Base-by-base conservation (phyloP, 2,888 invertebrate species). In the Melieria picta region DNA sequence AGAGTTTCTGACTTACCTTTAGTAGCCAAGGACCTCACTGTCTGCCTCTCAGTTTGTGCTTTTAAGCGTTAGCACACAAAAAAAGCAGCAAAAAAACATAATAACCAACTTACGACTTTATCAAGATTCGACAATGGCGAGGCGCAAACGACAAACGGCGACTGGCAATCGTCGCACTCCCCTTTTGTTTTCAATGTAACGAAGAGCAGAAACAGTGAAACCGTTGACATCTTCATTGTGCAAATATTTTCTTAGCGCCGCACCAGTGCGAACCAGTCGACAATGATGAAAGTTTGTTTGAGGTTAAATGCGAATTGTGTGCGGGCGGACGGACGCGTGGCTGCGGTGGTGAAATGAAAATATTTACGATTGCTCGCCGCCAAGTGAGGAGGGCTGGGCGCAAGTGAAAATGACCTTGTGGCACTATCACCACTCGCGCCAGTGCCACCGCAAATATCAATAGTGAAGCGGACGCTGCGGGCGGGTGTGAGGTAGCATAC, bases 171-270 rank as follows among this genome's bases (percentile, higher is more conserved):
- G 30, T 30, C 30, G 11, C n/a, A 10, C 62, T 48, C 5, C 10
- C 7, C 48, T 64, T 64, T 64, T 64, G 50, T 64, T 64, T 64
- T 52, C 52, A 11, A 10, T 45, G 61, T 45, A 5, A 1, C n/a
- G 10, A 1, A 45, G 43, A 5, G 11, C 52, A 52, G 13, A 9
- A 61, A 61, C 50, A 48, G n/a, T n/a, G 11, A 69, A 66, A 74
- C 70, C 75, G 70, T 73, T 77, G 73, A 75, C 77, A 76, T 72
- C 79, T 83, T 79, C 78, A 79, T 82, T 82, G 81, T 79, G 76
- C 76, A 83, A 83, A 83, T 83, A 83, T 84, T 83, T 77, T 82
- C 77, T 76, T 82, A 81, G 79, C 77, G 80, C 83, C 82, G 81
- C 46, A 62, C 52, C 55, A 68, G 52, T 61, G 47, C 11, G 52